phyloP scores from a whole-genome alignment of 2,113 vertebrate genomes.

The Amia ocellicauda region DNA sequence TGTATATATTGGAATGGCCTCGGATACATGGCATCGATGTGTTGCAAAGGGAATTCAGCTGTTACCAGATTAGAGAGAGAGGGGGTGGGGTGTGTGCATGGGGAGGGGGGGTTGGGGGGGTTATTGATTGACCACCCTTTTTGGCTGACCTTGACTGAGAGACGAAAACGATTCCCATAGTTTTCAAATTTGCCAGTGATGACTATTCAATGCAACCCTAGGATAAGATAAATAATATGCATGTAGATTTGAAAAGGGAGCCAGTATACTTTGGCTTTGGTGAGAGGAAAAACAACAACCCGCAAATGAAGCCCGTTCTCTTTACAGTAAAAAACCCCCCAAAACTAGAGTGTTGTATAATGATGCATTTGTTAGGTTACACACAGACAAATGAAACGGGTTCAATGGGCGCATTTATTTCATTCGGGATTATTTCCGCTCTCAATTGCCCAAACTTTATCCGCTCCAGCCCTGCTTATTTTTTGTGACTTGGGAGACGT shows the following conservation, averaged over 20 bases:
- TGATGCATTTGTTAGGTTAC: too few relatives aligned
- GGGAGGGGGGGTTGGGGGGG: constrained; percentile 2
- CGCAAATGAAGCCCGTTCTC: too few relatives aligned
- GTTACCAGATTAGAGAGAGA: neutral
- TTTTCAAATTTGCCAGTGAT: constrained; percentile 21
- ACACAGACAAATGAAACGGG: too few relatives aligned
- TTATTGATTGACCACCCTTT: constrained; percentile 21
- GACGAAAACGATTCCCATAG: constrained; percentile 20
- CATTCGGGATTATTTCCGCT: too few relatives aligned
- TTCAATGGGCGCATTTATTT: neutral
- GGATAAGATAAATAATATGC: neutral
- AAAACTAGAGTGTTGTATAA: neutral
- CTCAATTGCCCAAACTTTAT: neutral
- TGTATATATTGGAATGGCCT: too few relatives aligned
- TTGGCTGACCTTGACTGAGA: constrained; percentile 50
- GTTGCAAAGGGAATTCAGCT: neutral
- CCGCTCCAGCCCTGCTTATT: too few relatives aligned
- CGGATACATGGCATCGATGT: too few relatives aligned
- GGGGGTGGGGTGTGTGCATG: too few relatives aligned
- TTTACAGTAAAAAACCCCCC: too few relatives aligned
- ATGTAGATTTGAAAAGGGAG: neutral
- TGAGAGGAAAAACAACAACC: too few relatives aligned
- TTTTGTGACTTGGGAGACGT: too few relatives aligned
- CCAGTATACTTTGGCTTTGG: too few relatives aligned
- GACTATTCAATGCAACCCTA: neutral